These are phyloP conservation scores for Pyrrhura leucotis DNA, from an alignment of 2,797 vertebrate species.

Conservation along the genomic window DNA sequence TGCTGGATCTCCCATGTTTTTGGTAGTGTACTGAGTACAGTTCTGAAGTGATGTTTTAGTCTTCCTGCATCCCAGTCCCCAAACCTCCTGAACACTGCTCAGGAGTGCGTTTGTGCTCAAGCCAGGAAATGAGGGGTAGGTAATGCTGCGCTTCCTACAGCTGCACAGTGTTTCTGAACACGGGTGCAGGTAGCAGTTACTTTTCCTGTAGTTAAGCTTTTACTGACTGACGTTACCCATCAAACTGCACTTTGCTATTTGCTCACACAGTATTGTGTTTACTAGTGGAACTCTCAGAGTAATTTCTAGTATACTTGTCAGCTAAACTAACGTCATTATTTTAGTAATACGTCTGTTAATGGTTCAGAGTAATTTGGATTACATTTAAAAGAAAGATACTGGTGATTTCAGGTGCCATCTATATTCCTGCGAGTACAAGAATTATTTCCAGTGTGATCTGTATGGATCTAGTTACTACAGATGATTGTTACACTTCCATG, in stretches of 20 bases:
- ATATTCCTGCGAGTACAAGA: neutral
- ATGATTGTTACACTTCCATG: neutral
- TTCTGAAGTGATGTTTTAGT: neutral
- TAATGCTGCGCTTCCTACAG: accelerated
- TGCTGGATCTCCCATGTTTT: neutral
- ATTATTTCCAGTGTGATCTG: neutral
- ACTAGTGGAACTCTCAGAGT: neutral
- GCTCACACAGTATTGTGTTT: neutral
- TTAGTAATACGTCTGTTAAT: neutral
- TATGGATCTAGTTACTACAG: neutral
- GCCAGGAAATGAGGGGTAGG: accelerated
- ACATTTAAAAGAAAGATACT: neutral
- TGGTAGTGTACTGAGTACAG: neutral
- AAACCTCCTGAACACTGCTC: neutral
- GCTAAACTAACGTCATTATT: neutral
- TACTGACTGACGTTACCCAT: neutral
- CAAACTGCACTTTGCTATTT: neutral
- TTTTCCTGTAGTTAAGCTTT: neutral
- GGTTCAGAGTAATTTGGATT: neutral
- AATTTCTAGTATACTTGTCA: neutral
- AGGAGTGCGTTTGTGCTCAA: neutral
- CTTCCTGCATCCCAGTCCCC: neutral
- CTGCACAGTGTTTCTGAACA: neutral
- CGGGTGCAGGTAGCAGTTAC: neutral
- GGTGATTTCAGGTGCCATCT: neutral